Conservation (phyloP, 92 coral and sea anemone genomes). For the Siderastrea siderea region DNA sequence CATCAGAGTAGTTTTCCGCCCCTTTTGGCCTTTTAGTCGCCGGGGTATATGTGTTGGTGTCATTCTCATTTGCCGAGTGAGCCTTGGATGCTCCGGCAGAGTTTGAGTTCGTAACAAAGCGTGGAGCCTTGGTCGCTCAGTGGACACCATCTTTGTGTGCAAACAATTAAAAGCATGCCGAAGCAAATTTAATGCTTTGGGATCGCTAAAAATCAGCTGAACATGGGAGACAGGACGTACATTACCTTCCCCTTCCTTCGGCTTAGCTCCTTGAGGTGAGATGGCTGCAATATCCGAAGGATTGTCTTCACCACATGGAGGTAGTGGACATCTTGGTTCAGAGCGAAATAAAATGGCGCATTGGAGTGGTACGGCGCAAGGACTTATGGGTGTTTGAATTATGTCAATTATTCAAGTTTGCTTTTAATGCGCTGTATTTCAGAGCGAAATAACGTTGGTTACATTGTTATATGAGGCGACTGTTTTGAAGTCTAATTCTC, state of each 20-base stretch:
- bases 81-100: constrained; percentile 64
- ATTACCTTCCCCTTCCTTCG: neutral
- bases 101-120: constrained; percentile 4
- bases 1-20: constrained; percentile 27
- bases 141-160: too few species aligned
- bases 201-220: constrained; percentile 29
- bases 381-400: constrained; percentile 36
- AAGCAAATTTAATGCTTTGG: constrained; percentile 39
- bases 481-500: too few species aligned
- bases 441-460: too few species aligned
- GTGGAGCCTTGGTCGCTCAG: constrained; percentile 3
- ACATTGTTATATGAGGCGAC: too few species aligned
- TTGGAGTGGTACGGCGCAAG: constrained; percentile 15
- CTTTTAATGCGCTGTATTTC: too few species aligned
- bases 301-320: constrained; percentile 18
- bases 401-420: neutral
- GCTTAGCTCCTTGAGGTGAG: neutral
- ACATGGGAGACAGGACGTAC: constrained; percentile 22
- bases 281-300: constrained; percentile 29
- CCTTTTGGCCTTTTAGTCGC: constrained; percentile 74
- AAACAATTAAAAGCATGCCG: constrained; percentile 3
- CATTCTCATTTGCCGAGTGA: constrained; percentile 41
- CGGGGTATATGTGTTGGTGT: constrained; percentile 9
- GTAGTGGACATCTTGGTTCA: constrained; percentile 28
- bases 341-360: constrained; percentile 72